Percentiles rank a stretch among this genome's conserved stretches.
phyloP scores from a whole-genome alignment of 2,797 vertebrate species.

The Rhynchonycteris naso region DNA sequence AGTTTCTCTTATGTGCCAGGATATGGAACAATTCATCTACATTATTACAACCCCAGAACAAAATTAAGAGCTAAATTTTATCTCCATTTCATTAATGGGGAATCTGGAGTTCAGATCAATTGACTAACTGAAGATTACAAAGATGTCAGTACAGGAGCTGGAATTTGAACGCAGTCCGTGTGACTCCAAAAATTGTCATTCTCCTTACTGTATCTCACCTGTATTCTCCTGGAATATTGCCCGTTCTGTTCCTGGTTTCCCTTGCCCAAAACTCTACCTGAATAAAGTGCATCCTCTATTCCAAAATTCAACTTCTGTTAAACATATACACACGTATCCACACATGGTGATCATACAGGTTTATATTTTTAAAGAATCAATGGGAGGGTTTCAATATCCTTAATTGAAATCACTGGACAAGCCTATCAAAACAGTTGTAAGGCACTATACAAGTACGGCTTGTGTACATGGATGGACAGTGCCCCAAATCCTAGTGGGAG shows the following conservation, averaged over 20 bases:
- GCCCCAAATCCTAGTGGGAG: not conserved
- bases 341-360: not conserved
- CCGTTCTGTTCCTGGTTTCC: not conserved
- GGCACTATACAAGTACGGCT: not conserved
- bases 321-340: not conserved
- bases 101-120: not conserved
- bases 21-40: not conserved
- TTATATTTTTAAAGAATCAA: not conserved
- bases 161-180: not conserved
- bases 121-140: not conserved
- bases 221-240: not conserved
- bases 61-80: slow-evolving; percentile 46
- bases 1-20: not conserved
- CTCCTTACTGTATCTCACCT: not conserved
- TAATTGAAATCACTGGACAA: not conserved
- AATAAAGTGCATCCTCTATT: not conserved
- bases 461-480: not conserved
- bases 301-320: not conserved
- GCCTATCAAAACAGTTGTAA: not conserved
- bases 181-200: not conserved
- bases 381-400: not conserved
- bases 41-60: not conserved
- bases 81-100: not conserved
- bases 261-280: not conserved
- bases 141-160: not conserved